phyloP scores from a whole-genome alignment of 2,888 invertebrate species.

The Acleris literana region DNA sequence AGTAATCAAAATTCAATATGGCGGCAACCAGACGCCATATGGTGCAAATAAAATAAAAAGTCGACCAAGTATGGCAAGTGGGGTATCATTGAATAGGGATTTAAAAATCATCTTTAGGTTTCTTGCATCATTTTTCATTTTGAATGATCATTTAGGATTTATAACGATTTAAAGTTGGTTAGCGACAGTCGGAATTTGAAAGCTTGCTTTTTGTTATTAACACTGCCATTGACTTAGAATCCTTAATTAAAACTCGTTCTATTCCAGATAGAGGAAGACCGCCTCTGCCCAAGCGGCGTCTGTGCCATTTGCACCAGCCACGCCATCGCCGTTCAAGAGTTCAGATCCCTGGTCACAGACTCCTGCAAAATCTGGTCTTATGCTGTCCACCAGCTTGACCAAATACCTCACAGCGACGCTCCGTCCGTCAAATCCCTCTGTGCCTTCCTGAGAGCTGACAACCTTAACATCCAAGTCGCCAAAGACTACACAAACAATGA shows the following conservation, averaged over 20 bases:
- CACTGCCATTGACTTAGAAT: neutral
- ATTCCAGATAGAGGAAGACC: constrained; percentile 68
- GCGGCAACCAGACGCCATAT: too few relatives aligned
- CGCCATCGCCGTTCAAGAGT: constrained; percentile 65
- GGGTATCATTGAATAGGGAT: too few relatives aligned
- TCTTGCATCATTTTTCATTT: too few relatives aligned
- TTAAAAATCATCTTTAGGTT: too few relatives aligned
- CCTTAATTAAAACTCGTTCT: constrained; percentile 18
- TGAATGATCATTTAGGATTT: too few relatives aligned
- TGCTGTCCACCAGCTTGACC: constrained; percentile 52
- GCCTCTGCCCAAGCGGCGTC: constrained; percentile 56
- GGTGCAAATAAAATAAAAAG: too few relatives aligned
- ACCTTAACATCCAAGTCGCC: constrained; percentile 54
- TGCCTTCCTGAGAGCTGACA: constrained; percentile 57
- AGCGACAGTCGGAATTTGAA: too few relatives aligned
- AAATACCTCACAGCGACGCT: constrained; percentile 41
- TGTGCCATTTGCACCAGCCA: constrained; percentile 63
- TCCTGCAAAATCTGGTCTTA: constrained; percentile 61
- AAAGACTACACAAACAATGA: constrained; percentile 57
- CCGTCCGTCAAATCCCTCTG: constrained; percentile 56
- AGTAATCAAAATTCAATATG: too few relatives aligned
- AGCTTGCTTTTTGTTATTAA: too few relatives aligned
- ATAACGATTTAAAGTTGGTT: too few relatives aligned
- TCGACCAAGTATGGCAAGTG: too few relatives aligned
- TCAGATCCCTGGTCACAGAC: constrained; percentile 58